Evolutionary conservation across 2,888 invertebrate species (phyloP), one percentile per base, ranked within the genome.

Genomic region (Hemistola chrysoprasaria): DNA sequence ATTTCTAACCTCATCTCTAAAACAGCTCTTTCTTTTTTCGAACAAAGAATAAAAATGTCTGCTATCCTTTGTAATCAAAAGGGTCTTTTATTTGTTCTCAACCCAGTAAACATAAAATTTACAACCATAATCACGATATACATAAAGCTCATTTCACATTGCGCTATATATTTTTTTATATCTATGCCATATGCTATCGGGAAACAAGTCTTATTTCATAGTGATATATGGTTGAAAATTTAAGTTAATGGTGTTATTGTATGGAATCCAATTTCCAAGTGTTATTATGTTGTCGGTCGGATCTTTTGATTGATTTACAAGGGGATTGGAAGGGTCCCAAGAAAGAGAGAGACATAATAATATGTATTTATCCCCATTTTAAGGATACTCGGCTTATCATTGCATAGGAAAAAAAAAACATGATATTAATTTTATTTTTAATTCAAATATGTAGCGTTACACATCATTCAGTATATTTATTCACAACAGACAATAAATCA

Each of bases 41-140:
- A 65, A 77, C 62, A 78, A 77, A 76, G 74, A 67, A 69, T 60
- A 63, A 73, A 78, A 71, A 82, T 80, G 83, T 79, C 82, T 61
- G 76, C 75, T 72, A 61, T 59, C 62, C 59, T 52, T 40, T 47
- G 49, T 45, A 50, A 47, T 38, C 33, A 26, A 22, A 16, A 16
- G 33, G 30, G 16, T 22, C 34, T 35, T 38, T 44, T 34, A 38
- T 38, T 38, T 35, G 43, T 41, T 22, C 35, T 22, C 40, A 11
- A 36, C 32, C 8, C 3, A 6, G 22, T 30, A 23, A 44, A 48
- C 33, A 36, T 41, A 27, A 22, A 21, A 41, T 20, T 24, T 23
- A 26, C 22, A 22, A 41, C 50, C 47, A n/a, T 41, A 41, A 44
- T 44, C 36, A 36, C 6, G 26, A 38, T 41, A 25, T 44, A 32